Evolutionary conservation across 2,797 vertebrate species (phyloP), one percentile per base, ranked within the genome.

Genomic region (Anguilla pacifica): DNA sequence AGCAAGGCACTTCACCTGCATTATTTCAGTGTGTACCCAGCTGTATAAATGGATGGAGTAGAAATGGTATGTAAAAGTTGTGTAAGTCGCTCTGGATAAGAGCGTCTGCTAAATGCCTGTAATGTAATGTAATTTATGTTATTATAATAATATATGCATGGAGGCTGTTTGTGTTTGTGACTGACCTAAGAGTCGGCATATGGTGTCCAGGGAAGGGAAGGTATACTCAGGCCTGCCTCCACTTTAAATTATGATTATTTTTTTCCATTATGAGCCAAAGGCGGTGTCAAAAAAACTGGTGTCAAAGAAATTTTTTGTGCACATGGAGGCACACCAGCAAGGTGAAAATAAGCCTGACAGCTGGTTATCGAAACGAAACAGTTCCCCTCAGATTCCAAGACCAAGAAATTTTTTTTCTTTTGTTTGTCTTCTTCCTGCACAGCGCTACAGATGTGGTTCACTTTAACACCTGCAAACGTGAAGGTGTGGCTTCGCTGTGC

Each of bases 181-280:
- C 74, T 6, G 35, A 79, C 39, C 35, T 43, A 43, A 17, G 7
- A 22, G 77, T 25, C 25, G 77, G 19, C 77, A 46, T 49, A n/a
- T 25, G 49, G 77, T 49, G 84, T 39, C 84, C 31, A 43, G 59
- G 13, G 55, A 11, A 90, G 92, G 92, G 89, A 93, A 94, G 92
- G 92, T 92, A 94, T 93, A 91, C 90, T 51, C 25, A 77, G 83
- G 22, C 59, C 64, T 7, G 61, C 86, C 86, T 86, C n/a, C 39
- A 15, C 72, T 55, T 2, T 31, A 31, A 31, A 31, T 31, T 31
- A 31, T 31, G 31, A 31, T 31, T 15, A 59, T 53, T 1, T 11
- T 55, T 55, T 55, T 55, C 0, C 11, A 13, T 55, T 55, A 55
- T 55, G 7, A 55, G 53, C 53, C 1, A 55, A 55, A 13, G 35